A percentile compares a stretch with the other conserved stretches of the same genome.
These are phyloP conservation scores for Spatulosminthurus flaviceps DNA, from an alignment of 2,888 invertebrate species.

Conservation along the genomic window DNA sequence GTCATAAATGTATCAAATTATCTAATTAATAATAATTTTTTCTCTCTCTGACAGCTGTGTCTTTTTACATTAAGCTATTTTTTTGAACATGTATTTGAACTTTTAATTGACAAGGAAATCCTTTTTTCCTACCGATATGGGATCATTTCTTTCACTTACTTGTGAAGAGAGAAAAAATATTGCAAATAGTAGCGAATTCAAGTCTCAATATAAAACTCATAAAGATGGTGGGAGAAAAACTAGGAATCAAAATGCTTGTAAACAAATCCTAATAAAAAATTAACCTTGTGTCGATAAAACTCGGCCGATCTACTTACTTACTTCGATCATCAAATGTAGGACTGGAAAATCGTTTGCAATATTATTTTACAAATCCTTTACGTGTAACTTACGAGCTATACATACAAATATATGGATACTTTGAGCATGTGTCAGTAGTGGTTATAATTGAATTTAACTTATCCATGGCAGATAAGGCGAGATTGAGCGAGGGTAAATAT, in stretches of 20 bases:
- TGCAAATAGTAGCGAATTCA: not conserved
- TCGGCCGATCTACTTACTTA: not conserved
- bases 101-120: too few relatives aligned
- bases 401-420: too few relatives aligned
- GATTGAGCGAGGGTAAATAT: constrained; percentile 5
- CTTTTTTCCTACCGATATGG: too few relatives aligned
- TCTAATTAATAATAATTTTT: too few relatives aligned
- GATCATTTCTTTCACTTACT: too few relatives aligned
- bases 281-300: not conserved
- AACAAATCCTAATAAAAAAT: not conserved
- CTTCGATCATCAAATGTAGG: not conserved
- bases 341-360: not conserved
- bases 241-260: not conserved
- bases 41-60: too few relatives aligned
- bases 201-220: not conserved
- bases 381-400: not conserved
- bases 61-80: too few relatives aligned
- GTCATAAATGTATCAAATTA: too few relatives aligned
- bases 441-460: not conserved
- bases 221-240: not conserved
- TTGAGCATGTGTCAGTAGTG: too few relatives aligned
- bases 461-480: not conserved
- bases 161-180: too few relatives aligned
- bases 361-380: too few relatives aligned
- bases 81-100: too few relatives aligned